These are phyloP conservation scores for Julus scanicus DNA, from an alignment of 2,888 invertebrate genomes.

Conservation along the genomic window DNA sequence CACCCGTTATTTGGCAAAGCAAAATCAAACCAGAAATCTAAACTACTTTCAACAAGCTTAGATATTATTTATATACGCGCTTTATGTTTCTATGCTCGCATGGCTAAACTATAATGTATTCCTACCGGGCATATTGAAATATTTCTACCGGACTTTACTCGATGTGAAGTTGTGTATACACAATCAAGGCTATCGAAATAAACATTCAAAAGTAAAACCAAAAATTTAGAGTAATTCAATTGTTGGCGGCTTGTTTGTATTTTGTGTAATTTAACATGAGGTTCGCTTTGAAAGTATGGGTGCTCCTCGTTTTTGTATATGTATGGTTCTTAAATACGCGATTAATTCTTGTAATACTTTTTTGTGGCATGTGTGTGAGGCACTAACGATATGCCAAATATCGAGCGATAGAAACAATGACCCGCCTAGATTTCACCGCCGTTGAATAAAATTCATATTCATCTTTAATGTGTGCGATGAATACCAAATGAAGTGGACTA, in stretches of 20 bases:
- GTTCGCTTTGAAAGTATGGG: neutral
- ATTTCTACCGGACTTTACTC: neutral
- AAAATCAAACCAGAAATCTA: conserved; percentile 45
- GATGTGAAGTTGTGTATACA: neutral
- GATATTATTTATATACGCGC: conserved; percentile 15
- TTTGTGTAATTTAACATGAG: neutral
- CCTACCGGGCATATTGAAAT: neutral
- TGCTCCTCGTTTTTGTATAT: neutral
- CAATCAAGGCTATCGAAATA: conserved; percentile 5
- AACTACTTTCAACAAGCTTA: conserved; percentile 3
- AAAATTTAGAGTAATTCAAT: neutral
- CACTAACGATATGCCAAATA: conserved; percentile 17
- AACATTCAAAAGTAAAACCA: neutral
- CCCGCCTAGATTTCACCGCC: neutral
- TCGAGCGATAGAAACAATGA: conserved; percentile 40
- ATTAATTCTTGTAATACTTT: conserved; percentile 3
- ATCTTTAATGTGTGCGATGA: conserved; percentile 17
- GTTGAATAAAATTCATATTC: conserved; percentile 32
- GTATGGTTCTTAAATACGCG: neutral
- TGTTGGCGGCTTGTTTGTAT: conserved; percentile 12
- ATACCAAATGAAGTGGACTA: conserved; percentile 19
- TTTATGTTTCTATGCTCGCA: neutral
- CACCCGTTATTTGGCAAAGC: neutral
- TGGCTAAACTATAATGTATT: neutral
- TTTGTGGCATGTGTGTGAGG: conserved; percentile 24